Percentiles rank a stretch among this genome's conserved stretches.
phyloP scores from a whole-genome alignment of 2,113 vertebrate species.

The Equus przewalskii region DNA sequence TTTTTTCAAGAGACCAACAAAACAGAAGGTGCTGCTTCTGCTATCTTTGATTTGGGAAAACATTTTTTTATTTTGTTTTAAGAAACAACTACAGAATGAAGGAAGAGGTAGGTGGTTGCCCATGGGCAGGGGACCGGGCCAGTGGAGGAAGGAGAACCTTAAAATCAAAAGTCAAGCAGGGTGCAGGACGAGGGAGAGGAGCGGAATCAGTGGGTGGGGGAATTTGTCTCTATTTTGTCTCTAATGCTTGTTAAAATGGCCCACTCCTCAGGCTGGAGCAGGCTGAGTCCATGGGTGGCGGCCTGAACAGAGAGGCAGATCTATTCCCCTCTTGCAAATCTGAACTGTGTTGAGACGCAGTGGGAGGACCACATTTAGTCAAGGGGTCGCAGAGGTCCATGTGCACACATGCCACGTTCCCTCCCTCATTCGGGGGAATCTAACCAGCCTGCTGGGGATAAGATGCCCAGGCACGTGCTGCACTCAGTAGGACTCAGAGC shows the following conservation, averaged over 20 bases:
- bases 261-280: neutral
- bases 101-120: neutral
- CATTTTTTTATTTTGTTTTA: slow-evolving; percentile 66
- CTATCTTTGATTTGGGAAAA: slow-evolving; percentile 72
- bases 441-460: neutral
- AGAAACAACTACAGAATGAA: slow-evolving; percentile 52
- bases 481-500: neutral
- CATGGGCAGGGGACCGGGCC: neutral
- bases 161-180: neutral
- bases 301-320: neutral
- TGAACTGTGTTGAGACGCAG: neutral
- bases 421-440: neutral
- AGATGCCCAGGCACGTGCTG: neutral
- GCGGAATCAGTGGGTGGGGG: neutral
- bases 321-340: neutral
- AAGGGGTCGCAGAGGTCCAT: neutral
- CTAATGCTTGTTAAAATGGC: neutral
- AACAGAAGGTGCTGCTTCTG: slow-evolving; percentile 52
- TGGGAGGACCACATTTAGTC: neutral
- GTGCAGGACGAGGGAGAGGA: neutral
- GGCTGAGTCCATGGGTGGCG: neutral
- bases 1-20: slow-evolving; percentile 67
- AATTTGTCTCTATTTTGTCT: neutral
- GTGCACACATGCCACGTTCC: rapidly evolving
- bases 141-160: slow-evolving; percentile 41